Percentiles rank a stretch among this genome's conserved stretches.
Conservation (phyloP, 2,797 vertebrate genomes). For the Fistularia commersonii region DNA sequence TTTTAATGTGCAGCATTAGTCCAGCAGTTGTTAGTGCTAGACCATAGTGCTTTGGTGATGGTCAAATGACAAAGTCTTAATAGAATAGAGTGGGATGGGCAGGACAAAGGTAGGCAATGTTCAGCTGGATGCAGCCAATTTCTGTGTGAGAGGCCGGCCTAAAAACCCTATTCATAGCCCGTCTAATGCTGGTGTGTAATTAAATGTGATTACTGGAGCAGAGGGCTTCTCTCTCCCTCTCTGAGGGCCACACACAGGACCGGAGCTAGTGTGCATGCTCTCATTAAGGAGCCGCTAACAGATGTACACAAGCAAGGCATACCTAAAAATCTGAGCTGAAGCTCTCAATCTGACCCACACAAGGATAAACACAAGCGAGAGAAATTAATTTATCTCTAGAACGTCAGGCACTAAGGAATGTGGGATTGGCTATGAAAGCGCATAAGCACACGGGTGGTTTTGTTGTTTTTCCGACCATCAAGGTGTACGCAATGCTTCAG, state of each 20-base stretch:
- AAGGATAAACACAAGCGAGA: slow-evolving; percentile 23
- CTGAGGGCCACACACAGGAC: slow-evolving; percentile 74
- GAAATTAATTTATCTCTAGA: slow-evolving; percentile 18
- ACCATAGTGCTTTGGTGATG: slow-evolving; percentile 68
- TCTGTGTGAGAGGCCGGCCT: slow-evolving; percentile 76
- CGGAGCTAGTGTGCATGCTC: slow-evolving; percentile 59
- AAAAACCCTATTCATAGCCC: slow-evolving; percentile 78
- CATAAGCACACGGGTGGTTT: slow-evolving; percentile 6
- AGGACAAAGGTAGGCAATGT: slow-evolving; percentile 83
- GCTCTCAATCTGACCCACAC: slow-evolving; percentile 33
- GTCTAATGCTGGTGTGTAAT: slow-evolving; percentile 79
- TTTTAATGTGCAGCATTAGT: slow-evolving; percentile 75
- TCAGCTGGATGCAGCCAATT: slow-evolving; percentile 76
- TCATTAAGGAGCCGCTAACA: slow-evolving; percentile 74
- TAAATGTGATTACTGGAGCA: slow-evolving; percentile 85
- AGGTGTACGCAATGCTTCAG: slow-evolving; percentile 15
- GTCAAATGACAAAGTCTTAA: slow-evolving; percentile 80
- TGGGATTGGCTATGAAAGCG: slow-evolving; percentile 17
- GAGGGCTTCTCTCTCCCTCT: slow-evolving; percentile 67
- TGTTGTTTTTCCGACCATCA: not conserved
- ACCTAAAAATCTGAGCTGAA: slow-evolving; percentile 42
- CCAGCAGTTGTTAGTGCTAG: slow-evolving; percentile 70
- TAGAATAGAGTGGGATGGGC: slow-evolving; percentile 70
- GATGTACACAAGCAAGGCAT: slow-evolving; percentile 66
- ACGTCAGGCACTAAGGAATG: slow-evolving; percentile 21